Evolutionary conservation across 2,113 vertebrate genomes (phyloP), one percentile per base, ranked within the genome.

Genomic region (Sander lucioperca): DNA sequence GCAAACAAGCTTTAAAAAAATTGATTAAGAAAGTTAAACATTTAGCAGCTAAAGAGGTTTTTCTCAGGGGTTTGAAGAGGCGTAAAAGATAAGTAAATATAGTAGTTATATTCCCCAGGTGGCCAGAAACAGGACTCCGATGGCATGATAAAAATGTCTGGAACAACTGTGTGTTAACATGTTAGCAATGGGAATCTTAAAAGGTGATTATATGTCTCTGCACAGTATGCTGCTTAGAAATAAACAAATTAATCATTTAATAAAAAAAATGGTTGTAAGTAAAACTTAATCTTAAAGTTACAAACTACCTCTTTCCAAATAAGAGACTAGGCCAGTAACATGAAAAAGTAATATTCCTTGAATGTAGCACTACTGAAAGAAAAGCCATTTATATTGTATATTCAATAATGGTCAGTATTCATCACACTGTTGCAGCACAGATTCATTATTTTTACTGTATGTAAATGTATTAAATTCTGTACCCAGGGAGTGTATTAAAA

Each of bases 401-500:
- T 43, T 11, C 8, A 47, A 62, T 80, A 85, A 77, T 56, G 80
- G 67, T 65, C 61, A 74, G 39, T 21, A 68, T 90, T 75, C 54
- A 68, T 88, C 79, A 79, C 16, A 12, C 25, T 30, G 74, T 19
- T 76, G 73, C 82, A 58, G 54, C 62, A 47, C 30, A 58, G 48
- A 78, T 67, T 45, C 39, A 77, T 84, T 57, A 67, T 45, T 74
- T 75, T 65, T 51, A 79, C 51, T 68, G 59, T 72, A 56, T 74
- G 66, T 79, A 68, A 57, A 82, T 21, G 66, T 77, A 66, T 74
- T 81, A 43, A 72, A 75, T 36, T 63, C 64, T 4, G 47, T 59
- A 43, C 11, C 57, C 25, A 33, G 78, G 70, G 48, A 74, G 63
- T 79, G 14, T 74, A 85, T 88, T 83, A 50, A 75, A 82, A 68